Evolutionary conservation across 2,888 invertebrate species (phyloP).

Genomic region (Cantharis rufa): DNA sequence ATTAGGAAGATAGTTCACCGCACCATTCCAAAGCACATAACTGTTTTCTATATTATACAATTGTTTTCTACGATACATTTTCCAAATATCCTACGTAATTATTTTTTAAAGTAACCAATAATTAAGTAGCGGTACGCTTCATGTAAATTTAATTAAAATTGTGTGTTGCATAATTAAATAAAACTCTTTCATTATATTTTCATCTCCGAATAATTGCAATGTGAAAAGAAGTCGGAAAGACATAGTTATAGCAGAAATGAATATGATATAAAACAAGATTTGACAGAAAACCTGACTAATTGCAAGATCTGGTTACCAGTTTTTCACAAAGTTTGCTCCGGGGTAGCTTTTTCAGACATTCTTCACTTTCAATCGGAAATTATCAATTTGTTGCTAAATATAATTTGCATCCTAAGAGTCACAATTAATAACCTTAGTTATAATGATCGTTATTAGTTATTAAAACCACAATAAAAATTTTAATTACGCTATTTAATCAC

Average conservation of each 20-base stretch:
- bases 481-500: not conserved
- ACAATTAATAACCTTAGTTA: not conserved
- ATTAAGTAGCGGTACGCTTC: not conserved
- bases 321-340: not conserved
- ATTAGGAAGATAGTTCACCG: not conserved
- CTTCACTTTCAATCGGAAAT: not conserved
- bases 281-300: not conserved
- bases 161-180: not conserved
- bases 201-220: not conserved
- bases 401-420: not conserved
- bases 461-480: not conserved
- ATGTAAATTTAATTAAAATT: not conserved
- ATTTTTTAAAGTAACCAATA: not conserved
- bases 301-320: not conserved
- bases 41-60: not conserved
- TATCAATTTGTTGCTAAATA: not conserved
- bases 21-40: not conserved
- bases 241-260: too few species aligned
- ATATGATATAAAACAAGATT: not conserved
- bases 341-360: not conserved
- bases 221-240: not conserved
- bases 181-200: not conserved
- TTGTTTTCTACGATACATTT: not conserved
- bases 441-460: not conserved
- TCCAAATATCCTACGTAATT: not conserved